phyloP scores from a whole-genome alignment of 1,140 invertebrate species.

The Drosophila ananassae region DNA sequence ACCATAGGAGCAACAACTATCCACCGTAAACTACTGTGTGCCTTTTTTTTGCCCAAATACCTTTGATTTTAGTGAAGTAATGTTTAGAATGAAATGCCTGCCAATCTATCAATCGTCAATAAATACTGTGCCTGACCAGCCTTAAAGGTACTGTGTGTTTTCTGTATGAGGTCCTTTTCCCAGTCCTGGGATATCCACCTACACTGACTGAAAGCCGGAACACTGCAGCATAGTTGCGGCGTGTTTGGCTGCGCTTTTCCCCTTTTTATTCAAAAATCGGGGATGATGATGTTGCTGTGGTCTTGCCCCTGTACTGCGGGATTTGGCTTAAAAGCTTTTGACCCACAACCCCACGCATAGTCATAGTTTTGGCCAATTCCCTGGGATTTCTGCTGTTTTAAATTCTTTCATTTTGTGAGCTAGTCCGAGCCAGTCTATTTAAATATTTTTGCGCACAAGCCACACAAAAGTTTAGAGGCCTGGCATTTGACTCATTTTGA shows the following conservation, averaged over 20 bases:
- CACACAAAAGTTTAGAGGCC: constrained; percentile 14
- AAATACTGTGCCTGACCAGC: not conserved
- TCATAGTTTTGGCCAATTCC: constrained; percentile 23
- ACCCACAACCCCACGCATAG: not conserved
- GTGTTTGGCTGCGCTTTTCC: constrained; percentile 13
- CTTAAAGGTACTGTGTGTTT: not conserved
- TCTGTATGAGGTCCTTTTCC: not conserved
- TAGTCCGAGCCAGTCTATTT: constrained; percentile 16
- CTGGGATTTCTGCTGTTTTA: constrained; percentile 14
- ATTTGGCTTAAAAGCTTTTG: constrained; percentile 31
- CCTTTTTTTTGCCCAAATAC: too few relatives aligned
- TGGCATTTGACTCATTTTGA: constrained; percentile 22
- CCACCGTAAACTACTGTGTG: too few relatives aligned
- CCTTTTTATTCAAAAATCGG: constrained; percentile 6
- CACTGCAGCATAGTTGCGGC: constrained; percentile 38
- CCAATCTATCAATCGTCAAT: not conserved
- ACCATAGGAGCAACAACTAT: not conserved
- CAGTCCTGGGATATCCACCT: not conserved
- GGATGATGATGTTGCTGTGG: constrained; percentile 20
- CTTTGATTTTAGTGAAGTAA: not conserved
- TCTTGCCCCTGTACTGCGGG: constrained; percentile 26
- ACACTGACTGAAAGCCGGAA: constrained; percentile 22
- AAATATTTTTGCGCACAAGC: constrained; percentile 25
- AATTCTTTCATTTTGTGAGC: constrained; percentile 12
- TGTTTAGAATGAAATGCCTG: not conserved